Evolutionary conservation across 2,888 invertebrate genomes (phyloP).

Genomic region (Tenthredo livida): DNA sequence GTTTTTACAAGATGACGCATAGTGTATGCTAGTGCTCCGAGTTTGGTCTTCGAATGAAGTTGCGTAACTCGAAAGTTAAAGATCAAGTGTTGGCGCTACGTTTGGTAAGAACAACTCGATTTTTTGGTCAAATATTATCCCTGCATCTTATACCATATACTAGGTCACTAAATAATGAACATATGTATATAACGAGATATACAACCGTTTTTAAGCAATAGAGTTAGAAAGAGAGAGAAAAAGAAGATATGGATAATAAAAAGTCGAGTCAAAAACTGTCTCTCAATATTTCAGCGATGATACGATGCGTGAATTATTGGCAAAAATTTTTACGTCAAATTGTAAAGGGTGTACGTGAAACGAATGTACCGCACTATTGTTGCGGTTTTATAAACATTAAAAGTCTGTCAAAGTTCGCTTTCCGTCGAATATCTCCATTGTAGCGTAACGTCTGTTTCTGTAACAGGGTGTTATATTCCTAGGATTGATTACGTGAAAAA

Average conservation of each 20-base stretch:
- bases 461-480: neutral
- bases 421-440: neutral
- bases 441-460: neutral
- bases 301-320: neutral
- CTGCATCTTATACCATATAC: neutral
- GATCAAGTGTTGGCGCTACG: constrained; percentile 15
- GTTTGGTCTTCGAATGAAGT: constrained; percentile 21
- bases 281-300: neutral
- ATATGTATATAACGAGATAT: too few relatives aligned
- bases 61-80: constrained; percentile 42
- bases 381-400: neutral
- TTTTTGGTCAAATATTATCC: constrained; percentile 34
- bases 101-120: neutral
- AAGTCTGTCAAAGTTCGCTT: neutral
- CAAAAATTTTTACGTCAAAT: neutral
- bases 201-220: neutral
- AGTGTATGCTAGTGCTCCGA: constrained; percentile 33
- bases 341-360: neutral
- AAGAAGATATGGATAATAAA: neutral
- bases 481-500: neutral
- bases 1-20: constrained; percentile 41
- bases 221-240: neutral
- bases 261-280: neutral
- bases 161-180: constrained; percentile 10
- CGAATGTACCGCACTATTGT: neutral